A percentile compares a stretch with the other conserved stretches of the same genome.
These are phyloP conservation scores for Eupithecia tripunctaria DNA, from an alignment of 2,888 invertebrate species.

Conservation along the genomic window DNA sequence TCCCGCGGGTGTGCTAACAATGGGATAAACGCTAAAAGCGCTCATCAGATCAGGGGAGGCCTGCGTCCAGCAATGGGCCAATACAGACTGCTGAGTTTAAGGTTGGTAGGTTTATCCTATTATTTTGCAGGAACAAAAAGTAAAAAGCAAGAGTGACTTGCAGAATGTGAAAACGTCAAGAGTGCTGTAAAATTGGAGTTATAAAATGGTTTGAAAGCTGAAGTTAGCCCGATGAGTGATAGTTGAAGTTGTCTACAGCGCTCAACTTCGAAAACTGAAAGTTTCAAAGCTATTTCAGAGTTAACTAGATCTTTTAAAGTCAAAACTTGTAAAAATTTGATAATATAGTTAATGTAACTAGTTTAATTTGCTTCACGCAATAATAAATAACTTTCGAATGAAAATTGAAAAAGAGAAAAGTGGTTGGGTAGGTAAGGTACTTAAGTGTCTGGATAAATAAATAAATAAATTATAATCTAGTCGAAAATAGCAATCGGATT, in stretches of 20 bases:
- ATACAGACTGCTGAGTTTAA: too few relatives aligned
- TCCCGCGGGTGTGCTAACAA: too few relatives aligned
- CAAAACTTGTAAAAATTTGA: not conserved
- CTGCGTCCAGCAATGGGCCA: too few relatives aligned
- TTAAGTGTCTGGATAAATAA: too few relatives aligned
- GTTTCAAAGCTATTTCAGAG: not conserved
- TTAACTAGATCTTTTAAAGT: constrained; percentile 5
- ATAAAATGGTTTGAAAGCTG: not conserved
- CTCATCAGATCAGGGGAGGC: too few relatives aligned
- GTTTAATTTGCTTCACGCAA: not conserved
- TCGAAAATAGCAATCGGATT: too few relatives aligned
- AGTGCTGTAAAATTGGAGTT: not conserved
- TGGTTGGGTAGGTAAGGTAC: not conserved
- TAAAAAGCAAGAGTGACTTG: not conserved
- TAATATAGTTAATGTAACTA: too few relatives aligned
- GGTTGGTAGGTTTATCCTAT: too few relatives aligned
- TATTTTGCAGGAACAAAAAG: not conserved
- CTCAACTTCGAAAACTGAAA: not conserved
- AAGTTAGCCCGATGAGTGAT: not conserved
- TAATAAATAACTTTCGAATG: not conserved
- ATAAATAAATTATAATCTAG: too few relatives aligned
- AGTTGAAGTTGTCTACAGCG: not conserved
- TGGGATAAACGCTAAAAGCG: too few relatives aligned
- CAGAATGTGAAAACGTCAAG: not conserved
- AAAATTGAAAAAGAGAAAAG: not conserved